These are phyloP conservation scores for Melitaea cinxia DNA, from an alignment of 1,140 invertebrate genomes.

Conservation along the genomic window DNA sequence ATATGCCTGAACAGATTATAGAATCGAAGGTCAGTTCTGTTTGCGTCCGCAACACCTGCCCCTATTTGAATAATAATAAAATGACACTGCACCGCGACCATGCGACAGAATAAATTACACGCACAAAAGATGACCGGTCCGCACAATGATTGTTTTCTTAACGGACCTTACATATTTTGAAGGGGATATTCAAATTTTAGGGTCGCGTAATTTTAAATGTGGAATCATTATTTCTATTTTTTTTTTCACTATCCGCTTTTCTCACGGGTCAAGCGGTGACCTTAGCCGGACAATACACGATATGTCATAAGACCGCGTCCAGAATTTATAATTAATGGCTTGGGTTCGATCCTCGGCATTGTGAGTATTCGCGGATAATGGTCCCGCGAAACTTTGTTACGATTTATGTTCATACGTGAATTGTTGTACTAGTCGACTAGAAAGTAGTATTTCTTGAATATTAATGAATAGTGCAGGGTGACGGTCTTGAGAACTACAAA, in stretches of 20 bases:
- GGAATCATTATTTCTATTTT: constrained; percentile 56
- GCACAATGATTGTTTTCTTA: constrained; percentile 74
- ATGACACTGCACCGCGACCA: constrained; percentile 53
- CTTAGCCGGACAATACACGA: constrained; percentile 64
- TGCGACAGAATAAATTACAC: constrained; percentile 72
- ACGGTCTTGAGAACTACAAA: constrained; percentile 54
- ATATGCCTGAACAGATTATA: constrained; percentile 1
- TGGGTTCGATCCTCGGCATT: constrained; percentile 48
- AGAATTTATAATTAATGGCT: constrained; percentile 78
- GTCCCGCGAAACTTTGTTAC: constrained; percentile 54
- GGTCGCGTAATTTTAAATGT: constrained; percentile 72
- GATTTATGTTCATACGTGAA: constrained; percentile 63
- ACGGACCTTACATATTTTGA: constrained; percentile 47
- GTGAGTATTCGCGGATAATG: constrained; percentile 71
- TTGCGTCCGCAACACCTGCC: constrained; percentile 61
- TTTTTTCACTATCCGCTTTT: constrained; percentile 59
- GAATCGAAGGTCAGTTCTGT: constrained; percentile 67
- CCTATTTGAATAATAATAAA: constrained; percentile 69
- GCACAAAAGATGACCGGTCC: constrained; percentile 60
- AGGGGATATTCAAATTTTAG: constrained; percentile 79
- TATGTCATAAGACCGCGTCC: constrained; percentile 56
- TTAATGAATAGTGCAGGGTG: constrained; percentile 58
- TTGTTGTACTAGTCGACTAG: constrained; percentile 49
- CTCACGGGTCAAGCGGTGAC: constrained; percentile 78
- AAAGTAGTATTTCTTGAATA: constrained; percentile 78